Base-by-base conservation (phyloP, 1,140 invertebrate genomes). In the Neodiprion pinetum region DNA sequence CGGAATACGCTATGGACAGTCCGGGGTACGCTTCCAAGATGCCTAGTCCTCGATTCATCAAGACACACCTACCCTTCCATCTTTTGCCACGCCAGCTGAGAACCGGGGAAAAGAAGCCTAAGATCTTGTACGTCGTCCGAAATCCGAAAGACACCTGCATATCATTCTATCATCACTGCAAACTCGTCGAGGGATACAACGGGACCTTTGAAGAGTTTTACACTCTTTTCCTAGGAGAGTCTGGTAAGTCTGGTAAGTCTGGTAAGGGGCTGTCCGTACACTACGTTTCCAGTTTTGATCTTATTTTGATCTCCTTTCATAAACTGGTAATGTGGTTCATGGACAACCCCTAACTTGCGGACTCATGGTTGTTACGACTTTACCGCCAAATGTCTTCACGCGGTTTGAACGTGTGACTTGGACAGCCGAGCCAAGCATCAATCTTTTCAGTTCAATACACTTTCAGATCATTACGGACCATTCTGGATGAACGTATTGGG, bases 81-180 rank as follows among this genome's bases (percentile, higher is more conserved):
- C 83, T 95, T 2, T 82, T 95, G 48, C 94, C 94, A 0, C 86
- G 86, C 9, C 87, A 92, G 80, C 82, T 93, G 28, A 87, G 88
- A 79, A 86, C 82, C 23, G 85, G 88, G 71, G 83, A 84, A 9
- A 85, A 84, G 0, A 88, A 88, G 53, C 86, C 90, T 7, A 90
- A 90, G 91, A 92, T 96, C 0, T 92, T 96, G 71, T 96, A 96
- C 79, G 91, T 96, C 0, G 90, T 91, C 1, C 90, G 95, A 78
- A 95, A 96, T 85, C 93, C 95, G 0, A 96, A 95, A 85, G 95
- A 97, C 82, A 92, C 92, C 1, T 92, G 92, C 47, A 90, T 96
- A 7, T 96, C 95, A 0, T 95, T 93, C 81, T 96, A 90, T 81
- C 91, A 96, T 85, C 94, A 95, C 82, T 90, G 90, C 80, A 89